Evolutionary conservation across 2,797 vertebrate genomes (phyloP), one percentile per base, ranked within the genome.

Genomic region (Chrosomus eos): DNA sequence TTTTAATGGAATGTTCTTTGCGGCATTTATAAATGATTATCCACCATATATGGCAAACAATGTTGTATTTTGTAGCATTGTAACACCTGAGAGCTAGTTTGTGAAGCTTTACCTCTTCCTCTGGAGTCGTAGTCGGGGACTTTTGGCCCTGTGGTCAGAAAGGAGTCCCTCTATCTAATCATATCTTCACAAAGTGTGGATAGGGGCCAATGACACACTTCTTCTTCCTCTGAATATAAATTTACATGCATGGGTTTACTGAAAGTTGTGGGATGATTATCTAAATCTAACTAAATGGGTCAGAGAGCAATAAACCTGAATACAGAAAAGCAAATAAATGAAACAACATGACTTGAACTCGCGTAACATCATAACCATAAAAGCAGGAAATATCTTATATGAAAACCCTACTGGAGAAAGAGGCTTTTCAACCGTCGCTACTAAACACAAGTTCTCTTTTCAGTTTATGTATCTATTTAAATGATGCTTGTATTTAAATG

Each of bases 401-500:
- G 33, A 33, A 73, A 51, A 51, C 21, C 40, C 40, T 14, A 7
- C 48, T 23, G 26, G 28, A 62, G 26, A 82, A 64, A 48, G 55
- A 16, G 71, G 9, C 40, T 13, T 5, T 74, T 64, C 5, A 75
- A 3, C 26, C 7, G 10, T 11, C 14, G 1, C 19, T 53, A 21
- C 31, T 43, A 18, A 73, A 66, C 33, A 82, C 3, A 51, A 18
- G 4, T 67, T 67, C 14, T 81, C 58, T 60, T 8, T 43, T 40
- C n/a, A 60, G 36, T 23, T 18, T 2, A 58, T 82, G 72, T 71
- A 77, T n/a, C 31, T 89, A 80, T 55, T 62, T 67, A 83, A 87
- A 85, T 84, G 3, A 81, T 62, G 81, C 31, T 23, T 0, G 33
- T 89, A 80, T 55, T 62, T 67, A 83, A 87, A 85, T 84, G 3